Evolutionary conservation across 2,888 invertebrate species (phyloP), one percentile per base, ranked within the genome.

Genomic region (Parasteatoda lunata): DNA sequence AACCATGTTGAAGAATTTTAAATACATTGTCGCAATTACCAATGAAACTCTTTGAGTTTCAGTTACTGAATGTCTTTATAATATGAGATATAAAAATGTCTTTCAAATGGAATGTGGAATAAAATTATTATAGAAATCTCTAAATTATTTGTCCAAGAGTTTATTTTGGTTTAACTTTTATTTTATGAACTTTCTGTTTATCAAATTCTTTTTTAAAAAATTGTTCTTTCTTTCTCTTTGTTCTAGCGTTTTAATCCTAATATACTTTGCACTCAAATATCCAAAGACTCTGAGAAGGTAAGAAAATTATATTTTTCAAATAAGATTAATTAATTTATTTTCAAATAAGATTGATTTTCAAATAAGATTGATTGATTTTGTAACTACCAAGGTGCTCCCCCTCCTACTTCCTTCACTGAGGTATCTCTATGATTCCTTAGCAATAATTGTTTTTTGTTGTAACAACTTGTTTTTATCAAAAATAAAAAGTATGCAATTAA

Each of bases 191-290:
- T 47, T n/a, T n/a, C 47, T 52, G 8, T 6, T 47, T 64, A n/a
- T 64, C n/a, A 5, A 9, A 68, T 30, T 68, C 30, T 51, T 1
- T 9, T 8, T 69, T 11, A 68, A 52, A 68, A 52, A 8, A 47
- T 70, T 13, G 47, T 66, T 80, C 88, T 30, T 30, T 30, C 2
- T 59, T 59, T 59, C 59, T 59, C n/a, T 89, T 88, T 89, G 86
- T 93, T 93, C 76, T 93, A 96, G 96, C 94, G 96, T 83, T 98
- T 98, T 92, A 97, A 97, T 93, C 96, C 95, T 90, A 96, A 97
- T 91, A 97, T 98, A 89, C 93, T 98, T 88, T 95, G 95, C 91
- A 88, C 59, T 13, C 59, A 89, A 88, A 77, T 84, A 15, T 83
- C 70, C 47, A 90, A 90, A 86, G 88, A 86, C 52, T 82, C 81